A percentile compares a stretch with the other conserved stretches of the same genome.
Conservation (phyloP, 2,888 invertebrate species). For the Oligia fasciuncula region DNA sequence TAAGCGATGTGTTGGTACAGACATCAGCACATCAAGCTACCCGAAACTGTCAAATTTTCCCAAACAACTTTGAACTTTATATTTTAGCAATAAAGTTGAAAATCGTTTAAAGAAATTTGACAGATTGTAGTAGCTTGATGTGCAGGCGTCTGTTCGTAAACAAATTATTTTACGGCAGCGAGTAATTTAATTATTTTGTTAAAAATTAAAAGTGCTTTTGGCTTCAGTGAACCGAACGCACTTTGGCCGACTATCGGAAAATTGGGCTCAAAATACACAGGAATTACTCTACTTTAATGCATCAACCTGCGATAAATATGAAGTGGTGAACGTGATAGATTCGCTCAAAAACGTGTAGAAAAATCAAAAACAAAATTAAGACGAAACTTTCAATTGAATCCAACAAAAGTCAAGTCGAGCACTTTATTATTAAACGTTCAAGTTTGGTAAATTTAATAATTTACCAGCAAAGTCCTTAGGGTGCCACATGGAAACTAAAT, state of each 20-base stretch:
- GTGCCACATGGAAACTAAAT: slow-evolving; percentile 75
- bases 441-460: slow-evolving; percentile 81
- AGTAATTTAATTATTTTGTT: slow-evolving; percentile 1
- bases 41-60: too few relatives aligned
- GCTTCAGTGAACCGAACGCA: background rate
- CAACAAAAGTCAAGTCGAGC: slow-evolving; percentile 54
- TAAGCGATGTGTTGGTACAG: background rate
- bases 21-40: too few relatives aligned
- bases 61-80: too few relatives aligned
- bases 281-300: background rate
- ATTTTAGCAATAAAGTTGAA: too few relatives aligned
- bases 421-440: slow-evolving; percentile 59
- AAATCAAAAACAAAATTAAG: slow-evolving; percentile 35
- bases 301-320: background rate
- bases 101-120: too few relatives aligned
- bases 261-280: slow-evolving; percentile 18
- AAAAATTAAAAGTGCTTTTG: slow-evolving; percentile 14
- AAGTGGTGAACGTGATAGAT: slow-evolving; percentile 5
- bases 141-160: too few relatives aligned
- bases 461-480: slow-evolving; percentile 72
- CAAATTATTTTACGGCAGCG: slow-evolving; percentile 21
- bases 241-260: slow-evolving; percentile 7
- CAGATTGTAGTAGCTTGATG: too few relatives aligned
- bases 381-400: slow-evolving; percentile 59
- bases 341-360: slow-evolving; percentile 4